These are phyloP conservation scores for Archips crataeganus DNA, from an alignment of 2,888 invertebrate genomes.

Conservation along the genomic window DNA sequence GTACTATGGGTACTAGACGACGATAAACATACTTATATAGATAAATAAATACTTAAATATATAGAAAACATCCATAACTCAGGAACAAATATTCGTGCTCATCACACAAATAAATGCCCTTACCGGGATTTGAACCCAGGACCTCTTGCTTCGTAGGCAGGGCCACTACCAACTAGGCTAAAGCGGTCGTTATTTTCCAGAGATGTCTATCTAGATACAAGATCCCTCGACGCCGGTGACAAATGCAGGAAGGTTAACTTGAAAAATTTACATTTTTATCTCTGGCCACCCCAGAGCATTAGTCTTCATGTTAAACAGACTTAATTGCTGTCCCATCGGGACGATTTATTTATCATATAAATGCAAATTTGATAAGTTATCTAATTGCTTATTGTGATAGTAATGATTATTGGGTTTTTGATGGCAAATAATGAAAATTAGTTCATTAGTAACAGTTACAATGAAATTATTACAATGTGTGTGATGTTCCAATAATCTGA, in stretches of 20 bases:
- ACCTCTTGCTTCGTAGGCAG: no score
- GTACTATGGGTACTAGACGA: no score
- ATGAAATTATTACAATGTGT: no score
- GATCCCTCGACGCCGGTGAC: conserved; percentile 6
- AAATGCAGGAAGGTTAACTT: conserved; percentile 42
- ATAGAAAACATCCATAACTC: no score
- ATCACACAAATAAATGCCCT: no score
- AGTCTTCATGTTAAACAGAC: conserved; percentile 68
- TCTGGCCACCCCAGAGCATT: conserved; percentile 57
- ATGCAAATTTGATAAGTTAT: conserved; percentile 66
- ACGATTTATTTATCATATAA: conserved; percentile 76
- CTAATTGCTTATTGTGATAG: conserved; percentile 58
- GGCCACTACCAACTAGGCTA: no score
- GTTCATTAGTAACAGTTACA: neutral
- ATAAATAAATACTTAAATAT: no score
- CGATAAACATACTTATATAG: no score
- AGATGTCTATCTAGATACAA: neutral
- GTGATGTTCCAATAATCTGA: no score
- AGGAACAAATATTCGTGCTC: no score
- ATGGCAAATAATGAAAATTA: neutral
- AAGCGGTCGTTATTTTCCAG: no score
- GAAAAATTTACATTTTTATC: conserved; percentile 67
- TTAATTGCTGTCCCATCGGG: conserved; percentile 70
- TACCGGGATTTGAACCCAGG: no score
- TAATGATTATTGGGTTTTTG: conserved; percentile 9